Conservation (phyloP, 1,140 invertebrate genomes). For the Pseudomyrmex dendroicus region DNA sequence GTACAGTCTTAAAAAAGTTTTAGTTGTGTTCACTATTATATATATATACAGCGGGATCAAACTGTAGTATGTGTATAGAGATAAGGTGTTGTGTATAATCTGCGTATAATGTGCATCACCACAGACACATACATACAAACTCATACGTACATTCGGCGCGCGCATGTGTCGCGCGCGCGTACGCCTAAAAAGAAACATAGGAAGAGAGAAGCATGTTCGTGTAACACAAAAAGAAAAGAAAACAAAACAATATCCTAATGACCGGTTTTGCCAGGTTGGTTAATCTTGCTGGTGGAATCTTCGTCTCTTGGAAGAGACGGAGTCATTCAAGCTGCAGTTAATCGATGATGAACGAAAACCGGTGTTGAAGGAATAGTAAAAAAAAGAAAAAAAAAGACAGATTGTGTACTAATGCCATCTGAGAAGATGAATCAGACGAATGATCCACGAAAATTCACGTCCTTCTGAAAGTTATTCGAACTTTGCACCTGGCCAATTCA, state of each 20-base stretch:
- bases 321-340: not conserved
- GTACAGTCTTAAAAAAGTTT: conserved; percentile 77
- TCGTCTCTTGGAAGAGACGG: not conserved
- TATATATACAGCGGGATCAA: conserved; percentile 81
- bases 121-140: not conserved
- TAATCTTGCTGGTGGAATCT: not conserved
- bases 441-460: conserved; percentile 1
- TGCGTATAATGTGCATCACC: conserved; percentile 34
- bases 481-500: conserved; percentile 25
- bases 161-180: conserved; percentile 3
- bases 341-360: not conserved
- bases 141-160: conserved; percentile 10
- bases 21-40: conserved; percentile 81
- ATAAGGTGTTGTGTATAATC: conserved; percentile 61
- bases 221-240: conserved; percentile 4
- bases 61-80: conserved; percentile 75
- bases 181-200: conserved; percentile 44
- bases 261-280: not conserved
- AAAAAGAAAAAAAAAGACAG: not conserved
- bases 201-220: conserved; percentile 45
- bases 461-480: conserved; percentile 28
- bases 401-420: not conserved
- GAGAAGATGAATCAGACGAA: not conserved
- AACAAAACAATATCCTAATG: not conserved
- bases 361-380: not conserved